phyloP scores from a whole-genome alignment of 2,888 invertebrate species.

The Galeopsomyia nigrocyanea region DNA sequence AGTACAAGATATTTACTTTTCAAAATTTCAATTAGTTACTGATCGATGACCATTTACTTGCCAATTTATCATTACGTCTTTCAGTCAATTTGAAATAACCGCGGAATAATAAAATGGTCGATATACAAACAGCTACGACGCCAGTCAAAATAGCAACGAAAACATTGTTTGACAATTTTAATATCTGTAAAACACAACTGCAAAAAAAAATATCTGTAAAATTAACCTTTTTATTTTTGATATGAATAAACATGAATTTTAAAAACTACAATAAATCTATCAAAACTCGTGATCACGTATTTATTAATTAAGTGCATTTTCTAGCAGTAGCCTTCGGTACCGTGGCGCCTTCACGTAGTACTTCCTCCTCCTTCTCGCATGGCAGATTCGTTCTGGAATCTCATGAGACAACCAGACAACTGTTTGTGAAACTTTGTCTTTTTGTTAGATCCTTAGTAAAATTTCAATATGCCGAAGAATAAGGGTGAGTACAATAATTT shows the following conservation, averaged over 20 bases:
- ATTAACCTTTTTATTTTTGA: too few relatives aligned
- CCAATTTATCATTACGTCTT: too few relatives aligned
- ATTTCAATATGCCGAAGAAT: constrained; percentile 73
- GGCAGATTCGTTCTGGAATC: constrained; percentile 14
- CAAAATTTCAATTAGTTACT: too few relatives aligned
- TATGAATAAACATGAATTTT: neutral
- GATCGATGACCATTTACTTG: too few relatives aligned
- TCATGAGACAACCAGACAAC: constrained; percentile 41
- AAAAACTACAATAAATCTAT: neutral
- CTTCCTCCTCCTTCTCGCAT: constrained; percentile 31
- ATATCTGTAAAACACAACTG: neutral
- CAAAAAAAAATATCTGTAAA: neutral
- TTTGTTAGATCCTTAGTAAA: constrained; percentile 14
- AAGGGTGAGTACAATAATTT: constrained; percentile 69
- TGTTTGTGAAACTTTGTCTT: constrained; percentile 27
- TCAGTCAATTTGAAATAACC: constrained; percentile 32
- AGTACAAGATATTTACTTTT: too few relatives aligned
- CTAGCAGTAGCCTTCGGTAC: neutral
- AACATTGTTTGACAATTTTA: constrained; percentile 1
- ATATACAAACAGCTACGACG: constrained; percentile 25
- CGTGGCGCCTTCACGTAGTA: constrained; percentile 28
- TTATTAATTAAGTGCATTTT: neutral
- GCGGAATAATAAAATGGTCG: constrained; percentile 37
- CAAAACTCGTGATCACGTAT: too few relatives aligned
- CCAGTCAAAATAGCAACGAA: constrained; percentile 31